Base-by-base conservation (phyloP, 2,888 invertebrate genomes). In the Priocnemis perturbator region DNA sequence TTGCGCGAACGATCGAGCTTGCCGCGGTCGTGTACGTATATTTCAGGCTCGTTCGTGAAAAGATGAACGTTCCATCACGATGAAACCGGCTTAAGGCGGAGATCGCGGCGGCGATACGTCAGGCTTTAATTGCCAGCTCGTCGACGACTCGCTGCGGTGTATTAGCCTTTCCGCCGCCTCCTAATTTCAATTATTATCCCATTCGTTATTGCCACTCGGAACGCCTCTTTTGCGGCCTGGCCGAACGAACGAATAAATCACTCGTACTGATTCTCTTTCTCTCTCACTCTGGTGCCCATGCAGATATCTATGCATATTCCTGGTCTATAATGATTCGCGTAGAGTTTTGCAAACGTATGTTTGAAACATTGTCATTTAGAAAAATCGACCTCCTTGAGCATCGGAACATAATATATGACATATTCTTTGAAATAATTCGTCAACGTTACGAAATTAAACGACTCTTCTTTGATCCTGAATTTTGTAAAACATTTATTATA, bases 121-220 rank as follows among this genome's bases (percentile, higher is more conserved):
- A 78, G 60, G 68, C 60, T 66, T 78, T 78, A 78, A 78, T 78
- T 78, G 76, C 79, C 73, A 53, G 65, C 73, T 69, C 71, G 78
- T 71, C 73, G 70, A 37, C 23, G 77, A 58, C 64, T 53, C 53
- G 21, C 21, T 15, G 53, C 15, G 67, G 55, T 67, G 67, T 73
- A 75, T 76, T 76, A 78, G 70, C 64, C 67, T 65, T 68, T 67
- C 69, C 60, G 64, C 62, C 44, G 65, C 60, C 69, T 76, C 77
- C 82, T 82, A 79, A 81, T 81, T 81, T 81, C 75, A 81, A 82
- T 82, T 78, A 81, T 81, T 82, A 79, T 77, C 81, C 82, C 81
- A 81, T 81, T 76, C 73, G 72, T 81, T 81, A 81, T 79, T 67
- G 64, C 70, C 70, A 59, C 69, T 61, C 69, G 81, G 64, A 50